phyloP scores from a whole-genome alignment of 2,113 vertebrate genomes.

The Psilopsiagon aymara region DNA sequence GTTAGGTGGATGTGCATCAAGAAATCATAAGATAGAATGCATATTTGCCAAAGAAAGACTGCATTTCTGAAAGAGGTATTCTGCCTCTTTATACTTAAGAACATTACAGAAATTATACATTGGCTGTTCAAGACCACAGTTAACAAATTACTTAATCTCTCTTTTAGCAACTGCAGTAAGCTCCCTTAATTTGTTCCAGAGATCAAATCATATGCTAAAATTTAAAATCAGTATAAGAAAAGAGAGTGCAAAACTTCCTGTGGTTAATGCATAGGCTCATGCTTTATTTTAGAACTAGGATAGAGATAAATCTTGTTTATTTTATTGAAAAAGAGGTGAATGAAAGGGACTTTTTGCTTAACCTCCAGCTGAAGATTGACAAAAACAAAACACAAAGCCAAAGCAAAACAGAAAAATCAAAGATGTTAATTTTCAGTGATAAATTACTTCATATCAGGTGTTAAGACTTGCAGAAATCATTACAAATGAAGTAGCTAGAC shows the following conservation, averaged over 20 bases:
- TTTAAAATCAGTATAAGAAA: not conserved
- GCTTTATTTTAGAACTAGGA: not conserved
- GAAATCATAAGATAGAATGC: not conserved
- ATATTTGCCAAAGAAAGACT: not conserved
- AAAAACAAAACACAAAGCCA: not conserved
- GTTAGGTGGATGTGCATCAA: not conserved
- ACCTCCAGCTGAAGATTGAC: not conserved
- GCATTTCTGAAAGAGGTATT: not conserved
- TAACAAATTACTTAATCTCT: slow-evolving; percentile 46
- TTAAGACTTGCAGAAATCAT: not conserved
- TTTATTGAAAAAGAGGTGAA: not conserved
- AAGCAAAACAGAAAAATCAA: not conserved
- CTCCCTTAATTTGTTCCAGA: not conserved
- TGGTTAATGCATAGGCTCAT: not conserved
- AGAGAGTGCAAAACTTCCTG: not conserved
- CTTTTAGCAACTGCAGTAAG: not conserved
- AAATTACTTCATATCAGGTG: not conserved
- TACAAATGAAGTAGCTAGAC: not conserved
- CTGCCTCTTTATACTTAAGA: not conserved
- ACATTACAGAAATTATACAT: slow-evolving; percentile 27
- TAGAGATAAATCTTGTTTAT: not conserved
- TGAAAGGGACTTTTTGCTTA: not conserved
- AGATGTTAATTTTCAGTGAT: not conserved
- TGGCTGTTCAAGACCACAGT: not conserved
- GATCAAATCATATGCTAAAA: not conserved